Evolutionary conservation across 2,797 vertebrate species (phyloP).

Genomic region (Brachyalestes nurse): DNA sequence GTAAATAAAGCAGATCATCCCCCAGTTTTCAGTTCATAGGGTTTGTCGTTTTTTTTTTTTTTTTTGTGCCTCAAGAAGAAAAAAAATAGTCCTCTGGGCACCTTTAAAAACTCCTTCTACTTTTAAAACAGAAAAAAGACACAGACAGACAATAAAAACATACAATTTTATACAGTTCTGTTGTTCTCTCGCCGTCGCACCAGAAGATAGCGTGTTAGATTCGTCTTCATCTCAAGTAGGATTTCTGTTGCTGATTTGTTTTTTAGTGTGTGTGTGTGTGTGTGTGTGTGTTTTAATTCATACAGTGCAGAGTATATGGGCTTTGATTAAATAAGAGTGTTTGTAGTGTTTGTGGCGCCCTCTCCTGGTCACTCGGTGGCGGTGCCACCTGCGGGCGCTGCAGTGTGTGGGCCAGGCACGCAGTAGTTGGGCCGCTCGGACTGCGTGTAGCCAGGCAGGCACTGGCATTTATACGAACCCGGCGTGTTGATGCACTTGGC

Average conservation of each 20-base stretch:
- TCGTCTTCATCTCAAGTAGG: constrained; percentile 85
- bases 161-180: constrained; percentile 74
- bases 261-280: constrained; percentile 60
- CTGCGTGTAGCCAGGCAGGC: constrained; percentile 87
- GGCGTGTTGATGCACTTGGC: constrained; percentile 94
- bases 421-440: constrained; percentile 95
- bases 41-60: constrained; percentile 78
- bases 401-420: constrained; percentile 65
- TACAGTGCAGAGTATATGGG: constrained; percentile 88
- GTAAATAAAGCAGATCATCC: constrained; percentile 76
- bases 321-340: constrained; percentile 71
- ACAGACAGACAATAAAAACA: constrained; percentile 63
- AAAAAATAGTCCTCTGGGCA: constrained; percentile 56
- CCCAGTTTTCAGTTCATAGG: constrained; percentile 82
- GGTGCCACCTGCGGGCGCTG: not conserved
- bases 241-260: constrained; percentile 70
- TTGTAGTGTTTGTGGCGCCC: constrained; percentile 66
- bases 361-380: constrained; percentile 47
- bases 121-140: constrained; percentile 59
- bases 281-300: constrained; percentile 63
- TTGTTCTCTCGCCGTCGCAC: constrained; percentile 66
- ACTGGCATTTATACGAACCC: constrained; percentile 93
- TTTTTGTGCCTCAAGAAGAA: constrained; percentile 52
- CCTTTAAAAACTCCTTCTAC: constrained; percentile 63
- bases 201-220: constrained; percentile 68